These are phyloP conservation scores for Cerastis leucographa DNA, from an alignment of 2,888 invertebrate genomes.

Conservation along the genomic window DNA sequence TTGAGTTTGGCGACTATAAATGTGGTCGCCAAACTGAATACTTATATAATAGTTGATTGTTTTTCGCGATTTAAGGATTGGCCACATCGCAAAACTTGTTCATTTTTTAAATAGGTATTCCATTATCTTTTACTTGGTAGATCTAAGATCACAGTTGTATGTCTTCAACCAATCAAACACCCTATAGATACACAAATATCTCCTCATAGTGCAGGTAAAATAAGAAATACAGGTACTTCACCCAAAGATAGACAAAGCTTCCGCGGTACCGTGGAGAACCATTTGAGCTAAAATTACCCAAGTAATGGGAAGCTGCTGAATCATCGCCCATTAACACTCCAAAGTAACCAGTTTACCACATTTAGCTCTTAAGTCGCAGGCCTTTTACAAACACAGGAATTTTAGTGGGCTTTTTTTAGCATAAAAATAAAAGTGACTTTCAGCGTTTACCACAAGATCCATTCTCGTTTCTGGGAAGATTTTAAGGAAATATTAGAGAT, in stretches of 20 bases:
- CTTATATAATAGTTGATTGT: neutral
- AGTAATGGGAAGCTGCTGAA: constrained; percentile 44
- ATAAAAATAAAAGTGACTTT: neutral
- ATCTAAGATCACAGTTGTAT: neutral
- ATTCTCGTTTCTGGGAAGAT: neutral
- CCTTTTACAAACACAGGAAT: neutral
- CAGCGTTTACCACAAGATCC: neutral
- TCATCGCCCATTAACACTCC: constrained; percentile 48
- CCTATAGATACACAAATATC: neutral
- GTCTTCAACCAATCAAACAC: neutral
- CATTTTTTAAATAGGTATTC: neutral
- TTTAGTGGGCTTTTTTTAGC: neutral
- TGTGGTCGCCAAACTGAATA: neutral
- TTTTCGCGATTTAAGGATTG: neutral
- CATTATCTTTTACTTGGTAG: neutral
- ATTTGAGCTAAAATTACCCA: constrained; percentile 48
- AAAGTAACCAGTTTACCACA: constrained; percentile 39
- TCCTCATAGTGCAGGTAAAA: neutral
- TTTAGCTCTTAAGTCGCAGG: constrained; percentile 25
- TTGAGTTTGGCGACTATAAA: neutral
- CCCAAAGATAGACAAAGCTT: constrained; percentile 32
- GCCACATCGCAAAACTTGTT: neutral
- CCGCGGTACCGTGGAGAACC: constrained; percentile 7
- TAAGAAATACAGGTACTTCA: neutral
- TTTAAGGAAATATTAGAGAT: neutral